phyloP scores from a whole-genome alignment of 2,113 vertebrate genomes.

The Nymphicus hollandicus region DNA sequence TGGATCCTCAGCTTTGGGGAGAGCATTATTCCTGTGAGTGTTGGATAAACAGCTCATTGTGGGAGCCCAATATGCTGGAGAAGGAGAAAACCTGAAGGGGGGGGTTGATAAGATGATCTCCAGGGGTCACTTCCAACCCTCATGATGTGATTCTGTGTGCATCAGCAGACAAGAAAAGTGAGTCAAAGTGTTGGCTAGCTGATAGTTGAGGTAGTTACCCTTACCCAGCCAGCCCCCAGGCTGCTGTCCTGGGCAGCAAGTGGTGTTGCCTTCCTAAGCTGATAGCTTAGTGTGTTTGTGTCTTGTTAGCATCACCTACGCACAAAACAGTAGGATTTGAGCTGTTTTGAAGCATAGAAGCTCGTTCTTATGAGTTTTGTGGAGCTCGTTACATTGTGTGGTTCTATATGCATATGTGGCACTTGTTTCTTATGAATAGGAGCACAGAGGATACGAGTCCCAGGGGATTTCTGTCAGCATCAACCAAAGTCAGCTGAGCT shows the following conservation, averaged over 20 bases:
- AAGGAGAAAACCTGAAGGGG: fast-evolving
- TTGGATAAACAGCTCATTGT: fast-evolving
- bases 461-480: neutral
- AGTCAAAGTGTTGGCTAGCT: neutral
- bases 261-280: fast-evolving
- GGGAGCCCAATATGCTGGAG: neutral
- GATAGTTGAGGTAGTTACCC: fast-evolving
- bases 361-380: neutral
- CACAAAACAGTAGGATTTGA: neutral
- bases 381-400: fast-evolving
- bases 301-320: neutral
- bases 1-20: neutral
- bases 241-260: neutral
- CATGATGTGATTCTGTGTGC: neutral
- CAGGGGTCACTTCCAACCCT: neutral
- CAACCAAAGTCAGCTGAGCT: neutral
- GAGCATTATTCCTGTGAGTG: fast-evolving
- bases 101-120: neutral
- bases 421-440: fast-evolving
- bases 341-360: neutral
- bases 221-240: neutral
- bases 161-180: fast-evolving
- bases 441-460: fast-evolving
- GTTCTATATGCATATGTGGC: fast-evolving
- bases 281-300: fast-evolving